Evolutionary conservation across 2,797 vertebrate species (phyloP).

Genomic region (Sebastes iracundus): DNA sequence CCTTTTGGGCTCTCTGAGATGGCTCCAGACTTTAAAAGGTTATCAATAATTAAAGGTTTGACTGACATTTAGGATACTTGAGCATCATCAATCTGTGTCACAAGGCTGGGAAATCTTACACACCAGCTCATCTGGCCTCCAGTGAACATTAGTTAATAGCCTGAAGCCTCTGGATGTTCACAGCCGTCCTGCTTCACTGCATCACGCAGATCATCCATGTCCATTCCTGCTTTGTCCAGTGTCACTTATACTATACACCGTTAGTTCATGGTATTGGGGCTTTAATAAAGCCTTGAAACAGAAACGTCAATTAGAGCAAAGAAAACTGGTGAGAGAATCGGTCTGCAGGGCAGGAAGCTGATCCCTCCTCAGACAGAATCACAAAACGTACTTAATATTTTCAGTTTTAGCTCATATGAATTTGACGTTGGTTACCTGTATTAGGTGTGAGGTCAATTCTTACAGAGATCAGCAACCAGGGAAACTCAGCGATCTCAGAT

Average conservation of each 20-base stretch:
- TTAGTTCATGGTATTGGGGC: no score
- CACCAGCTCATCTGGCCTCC: not conserved
- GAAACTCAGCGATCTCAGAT: not conserved
- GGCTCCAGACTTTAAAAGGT: slow-evolving; percentile 5
- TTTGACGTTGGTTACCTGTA: not conserved
- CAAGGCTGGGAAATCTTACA: not conserved
- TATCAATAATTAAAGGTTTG: not conserved
- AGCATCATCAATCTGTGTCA: slow-evolving; percentile 5
- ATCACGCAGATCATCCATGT: slow-evolving; percentile 5
- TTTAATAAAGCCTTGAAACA: not conserved
- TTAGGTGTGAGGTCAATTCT: no score
- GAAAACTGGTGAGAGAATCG: not conserved
- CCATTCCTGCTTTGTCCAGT: not conserved
- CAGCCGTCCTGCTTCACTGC: not conserved
- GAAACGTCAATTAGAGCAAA: not conserved
- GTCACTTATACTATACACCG: no score
- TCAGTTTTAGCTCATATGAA: no score
- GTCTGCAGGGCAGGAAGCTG: not conserved
- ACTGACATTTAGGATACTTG: not conserved
- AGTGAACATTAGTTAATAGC: not conserved
- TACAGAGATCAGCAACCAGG: not conserved
- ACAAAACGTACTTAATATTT: not conserved
- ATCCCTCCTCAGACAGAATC: not conserved
- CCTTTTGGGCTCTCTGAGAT: not conserved
- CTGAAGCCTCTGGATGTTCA: not conserved